A percentile compares a stretch with the other conserved stretches of the same genome.
These are phyloP conservation scores for Elegia similella DNA, from an alignment of 2,888 invertebrate species.

Conservation along the genomic window DNA sequence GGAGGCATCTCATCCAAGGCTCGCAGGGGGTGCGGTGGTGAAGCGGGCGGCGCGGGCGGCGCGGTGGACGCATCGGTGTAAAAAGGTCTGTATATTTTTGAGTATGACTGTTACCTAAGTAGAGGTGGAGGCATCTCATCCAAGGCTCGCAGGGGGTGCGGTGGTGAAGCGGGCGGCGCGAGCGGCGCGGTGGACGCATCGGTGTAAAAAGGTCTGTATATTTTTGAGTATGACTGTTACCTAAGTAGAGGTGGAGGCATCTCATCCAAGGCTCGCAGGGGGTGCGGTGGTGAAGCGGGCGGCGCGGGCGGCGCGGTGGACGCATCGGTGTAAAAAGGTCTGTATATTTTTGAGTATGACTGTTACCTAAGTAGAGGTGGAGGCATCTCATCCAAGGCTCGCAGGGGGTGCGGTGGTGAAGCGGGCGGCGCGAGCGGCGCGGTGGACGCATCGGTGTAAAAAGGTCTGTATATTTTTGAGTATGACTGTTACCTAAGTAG, in stretches of 20 bases:
- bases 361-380: conserved; percentile 65
- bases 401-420: conserved; percentile 75
- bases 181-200: conserved; percentile 54
- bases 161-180: conserved; percentile 54
- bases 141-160: conserved; percentile 78
- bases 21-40: too few relatives aligned
- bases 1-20: too few relatives aligned
- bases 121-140: conserved; percentile 67
- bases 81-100: not conserved
- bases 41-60: too few relatives aligned
- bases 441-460: conserved; percentile 42
- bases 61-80: too few relatives aligned
- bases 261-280: conserved; percentile 74
- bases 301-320: conserved; percentile 52
- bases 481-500: conserved; percentile 54
- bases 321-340: conserved; percentile 35
- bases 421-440: conserved; percentile 52
- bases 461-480: not conserved
- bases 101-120: conserved; percentile 50
- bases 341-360: not conserved
- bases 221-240: conserved; percentile 32
- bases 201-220: conserved; percentile 18
- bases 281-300: conserved; percentile 66
- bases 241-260: conserved; percentile 70
- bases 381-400: conserved; percentile 70